These are phyloP conservation scores for Drosophila persimilis DNA, from an alignment of 1,140 invertebrate species.

Conservation along the genomic window DNA sequence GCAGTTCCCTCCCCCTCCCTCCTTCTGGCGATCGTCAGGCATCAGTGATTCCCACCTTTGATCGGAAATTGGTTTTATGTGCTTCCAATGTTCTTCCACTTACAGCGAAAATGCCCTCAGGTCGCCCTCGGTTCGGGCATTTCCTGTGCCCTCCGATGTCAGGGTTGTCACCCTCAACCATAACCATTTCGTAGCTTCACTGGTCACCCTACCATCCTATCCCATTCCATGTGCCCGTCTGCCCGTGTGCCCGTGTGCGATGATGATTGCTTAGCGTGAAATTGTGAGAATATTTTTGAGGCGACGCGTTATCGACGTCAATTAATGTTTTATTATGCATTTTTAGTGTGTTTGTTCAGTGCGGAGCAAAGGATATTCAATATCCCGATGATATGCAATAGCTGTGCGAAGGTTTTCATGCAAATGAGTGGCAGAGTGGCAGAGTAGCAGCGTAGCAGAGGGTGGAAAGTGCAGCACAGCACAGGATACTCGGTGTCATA, in stretches of 20 bases:
- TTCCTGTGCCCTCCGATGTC: constrained; percentile 45
- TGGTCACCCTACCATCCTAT: constrained; percentile 55
- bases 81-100: constrained; percentile 33
- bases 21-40: constrained; percentile 27
- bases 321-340: constrained; percentile 70
- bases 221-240: neutral
- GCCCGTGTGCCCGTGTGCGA: constrained; percentile 11
- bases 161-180: neutral
- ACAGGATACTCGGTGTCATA: too few species aligned
- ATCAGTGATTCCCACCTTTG: constrained; percentile 48
- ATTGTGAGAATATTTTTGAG: constrained; percentile 69
- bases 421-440: constrained; percentile 39
- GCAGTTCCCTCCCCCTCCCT: neutral
- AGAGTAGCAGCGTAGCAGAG: neutral
- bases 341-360: constrained; percentile 24
- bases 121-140: constrained; percentile 16
- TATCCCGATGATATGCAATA: constrained; percentile 63
- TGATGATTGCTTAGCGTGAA: constrained; percentile 75
- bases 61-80: constrained; percentile 78
- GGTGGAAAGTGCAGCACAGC: too few species aligned
- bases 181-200: constrained; percentile 64
- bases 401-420: constrained; percentile 73
- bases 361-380: constrained; percentile 58
- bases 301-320: constrained; percentile 42
- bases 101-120: too few species aligned